Conservation (phyloP, 2,113 vertebrate genomes). For the Ardeotis arabs region DNA sequence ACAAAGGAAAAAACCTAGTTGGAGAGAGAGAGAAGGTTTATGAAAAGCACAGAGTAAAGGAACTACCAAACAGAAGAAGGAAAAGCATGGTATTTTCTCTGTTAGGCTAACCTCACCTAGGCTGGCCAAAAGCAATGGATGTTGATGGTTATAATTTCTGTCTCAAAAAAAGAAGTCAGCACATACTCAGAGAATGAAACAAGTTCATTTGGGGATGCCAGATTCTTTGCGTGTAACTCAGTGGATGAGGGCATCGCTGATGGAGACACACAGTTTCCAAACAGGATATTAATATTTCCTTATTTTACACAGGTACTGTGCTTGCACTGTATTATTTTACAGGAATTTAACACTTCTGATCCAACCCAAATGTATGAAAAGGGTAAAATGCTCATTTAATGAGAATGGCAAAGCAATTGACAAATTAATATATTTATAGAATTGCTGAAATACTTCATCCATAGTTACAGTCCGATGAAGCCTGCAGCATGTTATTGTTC, state of each 20-base stretch:
- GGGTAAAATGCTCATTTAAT: background rate
- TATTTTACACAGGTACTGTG: background rate
- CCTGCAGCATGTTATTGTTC: background rate
- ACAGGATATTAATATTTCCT: conserved; percentile 43
- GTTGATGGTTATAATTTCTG: background rate
- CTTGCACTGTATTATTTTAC: background rate
- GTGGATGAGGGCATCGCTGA: background rate
- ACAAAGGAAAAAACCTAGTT: background rate
- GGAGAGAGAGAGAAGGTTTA: background rate
- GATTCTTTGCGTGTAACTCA: background rate
- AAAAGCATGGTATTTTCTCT: background rate
- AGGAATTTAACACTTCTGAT: background rate
- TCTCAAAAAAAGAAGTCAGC: background rate
- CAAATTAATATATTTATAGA: background rate
- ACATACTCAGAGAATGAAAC: background rate
- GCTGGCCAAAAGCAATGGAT: background rate
- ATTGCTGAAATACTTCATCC: background rate
- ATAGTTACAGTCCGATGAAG: background rate
- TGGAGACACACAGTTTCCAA: conserved; percentile 11
- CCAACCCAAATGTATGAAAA: background rate
- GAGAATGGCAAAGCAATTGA: background rate
- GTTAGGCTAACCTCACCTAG: background rate
- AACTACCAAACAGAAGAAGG: background rate
- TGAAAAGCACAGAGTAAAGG: background rate
- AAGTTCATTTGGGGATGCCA: background rate